Percentiles rank a stretch among this genome's conserved stretches.
Conservation (phyloP, 35 echinoderm and acorn worm species). For the Ophioderma brevispina region DNA sequence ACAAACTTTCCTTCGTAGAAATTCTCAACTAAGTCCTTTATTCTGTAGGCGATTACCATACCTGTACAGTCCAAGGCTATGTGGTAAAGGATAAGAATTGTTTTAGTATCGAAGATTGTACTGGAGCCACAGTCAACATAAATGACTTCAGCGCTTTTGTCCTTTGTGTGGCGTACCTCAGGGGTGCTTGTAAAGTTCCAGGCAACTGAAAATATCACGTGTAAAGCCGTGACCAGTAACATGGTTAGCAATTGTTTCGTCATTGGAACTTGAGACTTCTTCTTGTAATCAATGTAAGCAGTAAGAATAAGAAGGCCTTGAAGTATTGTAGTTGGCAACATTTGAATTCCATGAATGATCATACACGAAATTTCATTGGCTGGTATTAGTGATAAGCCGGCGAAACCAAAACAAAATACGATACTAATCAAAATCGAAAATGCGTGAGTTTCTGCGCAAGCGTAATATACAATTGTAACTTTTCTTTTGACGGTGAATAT, state of each 20-base stretch:
- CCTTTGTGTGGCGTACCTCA: background rate
- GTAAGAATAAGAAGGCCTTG: constrained; percentile 49
- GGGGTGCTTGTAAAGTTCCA: constrained; percentile 65
- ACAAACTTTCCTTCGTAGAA: constrained; percentile 82
- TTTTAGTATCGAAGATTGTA: constrained; percentile 31
- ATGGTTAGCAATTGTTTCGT: constrained; percentile 8
- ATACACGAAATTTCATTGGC: constrained; percentile 39
- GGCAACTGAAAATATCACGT: constrained; percentile 15
- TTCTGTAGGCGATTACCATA: constrained; percentile 29
- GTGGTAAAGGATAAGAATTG: constrained; percentile 35
- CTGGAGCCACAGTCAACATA: constrained; percentile 52
- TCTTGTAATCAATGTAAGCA: constrained; percentile 37
- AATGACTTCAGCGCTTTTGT: background rate
- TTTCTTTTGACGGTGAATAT: constrained; percentile 50
- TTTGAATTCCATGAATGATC: constrained; percentile 42
- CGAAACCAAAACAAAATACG: constrained; percentile 38
- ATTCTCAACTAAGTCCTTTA: constrained; percentile 50
- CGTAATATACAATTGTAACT: constrained; percentile 42
- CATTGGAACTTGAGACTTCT: background rate
- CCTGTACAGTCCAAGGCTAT: constrained; percentile 48
- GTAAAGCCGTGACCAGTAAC: background rate
- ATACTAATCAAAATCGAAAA: constrained; percentile 31
- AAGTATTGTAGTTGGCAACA: constrained; percentile 51
- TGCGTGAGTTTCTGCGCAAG: constrained; percentile 30
- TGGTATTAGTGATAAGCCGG: constrained; percentile 36